phyloP scores from a whole-genome alignment of 1,140 invertebrate genomes.

The Magallana gigas region DNA sequence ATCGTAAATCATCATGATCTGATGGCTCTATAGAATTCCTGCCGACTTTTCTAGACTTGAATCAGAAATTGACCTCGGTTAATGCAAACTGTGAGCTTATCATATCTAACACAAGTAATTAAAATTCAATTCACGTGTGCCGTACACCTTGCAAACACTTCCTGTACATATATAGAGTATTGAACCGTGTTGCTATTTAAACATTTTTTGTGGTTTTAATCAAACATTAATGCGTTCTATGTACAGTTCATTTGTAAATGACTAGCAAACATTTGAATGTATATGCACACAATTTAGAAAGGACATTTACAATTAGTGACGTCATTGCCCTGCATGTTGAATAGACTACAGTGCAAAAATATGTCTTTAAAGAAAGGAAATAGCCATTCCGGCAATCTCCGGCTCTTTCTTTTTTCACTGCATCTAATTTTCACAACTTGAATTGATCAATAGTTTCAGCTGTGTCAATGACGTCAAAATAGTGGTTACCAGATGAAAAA shows the following conservation, averaged over 20 bases:
- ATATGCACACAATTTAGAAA: neutral
- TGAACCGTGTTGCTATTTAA: neutral
- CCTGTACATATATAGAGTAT: neutral
- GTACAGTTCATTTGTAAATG: constrained; percentile 1
- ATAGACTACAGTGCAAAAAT: neutral
- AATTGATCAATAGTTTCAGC: neutral
- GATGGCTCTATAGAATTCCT: too few species aligned
- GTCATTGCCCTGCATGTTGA: neutral
- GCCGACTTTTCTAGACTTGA: too few species aligned
- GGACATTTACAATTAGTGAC: neutral
- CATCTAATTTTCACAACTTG: too few species aligned
- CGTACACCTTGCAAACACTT: neutral
- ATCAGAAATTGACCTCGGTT: too few species aligned
- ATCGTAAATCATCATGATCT: too few species aligned
- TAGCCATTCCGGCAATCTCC: too few species aligned
- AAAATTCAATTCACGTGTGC: neutral
- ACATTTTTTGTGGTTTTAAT: neutral
- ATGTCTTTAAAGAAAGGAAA: too few species aligned
- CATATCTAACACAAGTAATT: neutral
- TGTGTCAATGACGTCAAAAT: neutral
- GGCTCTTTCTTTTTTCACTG: too few species aligned
- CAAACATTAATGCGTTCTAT: neutral
- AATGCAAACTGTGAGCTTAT: neutral
- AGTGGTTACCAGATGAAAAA: too few species aligned
- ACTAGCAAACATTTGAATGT: neutral